Base-by-base conservation (phyloP, 2,888 invertebrate genomes). In the Netelia virgata region DNA sequence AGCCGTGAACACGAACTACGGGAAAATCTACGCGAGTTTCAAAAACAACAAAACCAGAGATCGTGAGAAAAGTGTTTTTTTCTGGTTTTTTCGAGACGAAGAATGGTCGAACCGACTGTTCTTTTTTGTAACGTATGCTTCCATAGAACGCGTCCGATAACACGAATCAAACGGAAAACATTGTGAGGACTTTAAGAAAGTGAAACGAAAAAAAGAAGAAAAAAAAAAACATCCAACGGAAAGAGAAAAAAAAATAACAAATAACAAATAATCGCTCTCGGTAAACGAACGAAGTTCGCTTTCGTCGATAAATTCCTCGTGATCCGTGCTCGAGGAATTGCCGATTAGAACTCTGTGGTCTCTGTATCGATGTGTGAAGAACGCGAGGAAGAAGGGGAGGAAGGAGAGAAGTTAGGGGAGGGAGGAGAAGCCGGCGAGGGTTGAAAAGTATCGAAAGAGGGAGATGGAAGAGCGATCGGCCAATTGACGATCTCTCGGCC, bases 81-180 rank as follows among this genome's bases (percentile, higher is more conserved):
- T 80, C 76, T 68, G 18, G 14, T 84, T 80, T 69, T 76, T 57
- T 73, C 73, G 53, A 68, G 50, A 47, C 72, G 55, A 80, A 36
- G 36, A 36, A 36, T 36, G 75, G 50, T 59, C 47, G 47, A 11
- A 28, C 50, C n/a, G 36, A 41, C n/a, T 3, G 43, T 47, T n/a
- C 20, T 9, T 9, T 18, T 23, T 47, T 57, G 74, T 47, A 53
- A 72, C 57, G 53, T 57, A 14, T 14, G 72, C 43, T 18, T n/a
- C 23, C 47, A 10, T 6, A 16, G 16, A 59, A 28, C 61, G 10
- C n/a, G 23, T 20, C 8, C 11, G 14, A 18, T 11, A 43, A 6
- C 11, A 53, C 41, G 14, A 64, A 57, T 8, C 20, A 9, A 9
- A 41, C 18, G 47, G 23, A 57, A 18, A 36, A 61, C 36, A 36